A percentile compares a stretch with the other conserved stretches of the same genome.
These are phyloP conservation scores for Exocentrus adspersus DNA, from an alignment of 2,888 invertebrate species.

Conservation along the genomic window DNA sequence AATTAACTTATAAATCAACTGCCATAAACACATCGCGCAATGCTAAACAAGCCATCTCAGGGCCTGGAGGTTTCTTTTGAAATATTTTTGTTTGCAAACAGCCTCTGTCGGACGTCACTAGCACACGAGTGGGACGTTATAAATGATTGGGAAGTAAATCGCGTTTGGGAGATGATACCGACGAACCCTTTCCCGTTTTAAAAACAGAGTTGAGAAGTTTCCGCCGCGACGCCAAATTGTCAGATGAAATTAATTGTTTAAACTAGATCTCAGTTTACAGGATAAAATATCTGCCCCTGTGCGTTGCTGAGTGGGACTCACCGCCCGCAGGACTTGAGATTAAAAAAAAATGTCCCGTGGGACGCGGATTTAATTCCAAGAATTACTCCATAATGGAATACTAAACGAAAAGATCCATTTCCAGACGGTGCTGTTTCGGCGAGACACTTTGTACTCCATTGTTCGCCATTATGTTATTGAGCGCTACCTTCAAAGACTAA, in stretches of 20 bases:
- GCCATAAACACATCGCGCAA: constrained; percentile 15
- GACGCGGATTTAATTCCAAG: constrained; percentile 18
- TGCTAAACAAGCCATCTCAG: constrained; percentile 7
- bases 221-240: constrained; percentile 11
- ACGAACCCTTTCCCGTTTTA: constrained; percentile 9
- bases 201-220: constrained; percentile 11
- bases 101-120: constrained; percentile 20
- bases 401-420: constrained; percentile 28
- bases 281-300: too few species aligned
- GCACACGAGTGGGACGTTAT: constrained; percentile 34
- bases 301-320: too few species aligned
- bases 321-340: too few species aligned
- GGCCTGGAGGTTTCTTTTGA: constrained; percentile 6
- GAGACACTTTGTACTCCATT: constrained; percentile 30
- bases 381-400: constrained; percentile 20
- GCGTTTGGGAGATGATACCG: constrained; percentile 15
- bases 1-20: constrained; percentile 9
- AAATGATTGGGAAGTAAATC: constrained; percentile 36
- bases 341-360: not conserved
- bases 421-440: constrained; percentile 14
- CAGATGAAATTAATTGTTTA: not conserved
- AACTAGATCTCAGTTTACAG: not conserved
- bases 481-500: constrained; percentile 33
- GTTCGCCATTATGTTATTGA: constrained; percentile 24
- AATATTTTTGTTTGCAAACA: constrained; percentile 15